Evolutionary conservation across 2,113 vertebrate genomes (phyloP), one percentile per base, ranked within the genome.

Genomic region (Cichladusa arquata): DNA sequence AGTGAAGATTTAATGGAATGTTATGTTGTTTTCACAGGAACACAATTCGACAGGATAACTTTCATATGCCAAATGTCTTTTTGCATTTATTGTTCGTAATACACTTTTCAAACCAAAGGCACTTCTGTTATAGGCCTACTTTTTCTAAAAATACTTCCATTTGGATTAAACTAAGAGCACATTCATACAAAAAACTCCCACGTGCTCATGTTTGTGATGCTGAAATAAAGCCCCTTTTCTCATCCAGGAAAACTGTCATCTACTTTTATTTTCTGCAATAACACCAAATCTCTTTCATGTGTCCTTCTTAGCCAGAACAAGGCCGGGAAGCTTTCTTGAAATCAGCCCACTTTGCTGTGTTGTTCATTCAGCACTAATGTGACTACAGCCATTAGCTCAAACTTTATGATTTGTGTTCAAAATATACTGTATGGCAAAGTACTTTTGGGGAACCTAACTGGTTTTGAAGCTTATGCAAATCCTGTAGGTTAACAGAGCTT

Each of bases 171-270:
- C 48, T 53, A 51, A 53, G 6, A 23, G 28, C 8, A 14, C 2
- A 18, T 56, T 79, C 10, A 40, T 51, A 34, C 4, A 42, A 62
- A 45, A 65, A 8, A 0, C 1, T 3, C 5, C 0, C 13, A 12
- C 3, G 9, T 25, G 4, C 3, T 86, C 2, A 8, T 67, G 11
- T 67, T 44, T 57, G 4, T 73, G 24, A 36, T 48, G 13, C 5
- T 69, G 31, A 90, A 93, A 88, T 53, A 14, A 23, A 76, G 1
- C 3, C 14, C 6, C 4, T 70, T 89, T 34, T 82, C 23, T 77
- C 40, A 38, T 31, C 12, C 25, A 54, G 19, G 36, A 71, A 74
- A 48, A 20, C 1, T 29, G 12, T 33, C 0, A 42, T 72, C 20
- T 50, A 23, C 40, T 31, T 74, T 72, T 77, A 5, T 38, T 8